phyloP scores from a whole-genome alignment of 2,113 vertebrate species.

The Octodon degus region DNA sequence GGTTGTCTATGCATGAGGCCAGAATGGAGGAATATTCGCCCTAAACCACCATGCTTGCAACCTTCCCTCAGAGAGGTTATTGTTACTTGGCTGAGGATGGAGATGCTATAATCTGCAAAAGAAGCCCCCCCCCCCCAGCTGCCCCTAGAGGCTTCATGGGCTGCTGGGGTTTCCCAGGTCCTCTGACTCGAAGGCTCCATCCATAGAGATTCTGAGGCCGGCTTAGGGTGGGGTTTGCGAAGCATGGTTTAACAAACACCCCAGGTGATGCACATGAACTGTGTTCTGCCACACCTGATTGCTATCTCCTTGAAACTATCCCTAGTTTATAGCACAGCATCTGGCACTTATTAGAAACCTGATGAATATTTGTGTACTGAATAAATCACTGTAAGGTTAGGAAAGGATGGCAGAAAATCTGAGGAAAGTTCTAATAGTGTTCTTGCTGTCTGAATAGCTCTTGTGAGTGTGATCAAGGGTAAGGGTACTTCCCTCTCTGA shows the following conservation, averaged over 20 bases:
- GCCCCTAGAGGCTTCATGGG: not conserved
- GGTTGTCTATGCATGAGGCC: not conserved
- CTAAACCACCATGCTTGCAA: not conserved
- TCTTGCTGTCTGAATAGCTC: not conserved
- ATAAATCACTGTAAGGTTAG: not conserved
- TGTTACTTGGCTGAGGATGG: not conserved
- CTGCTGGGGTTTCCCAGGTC: accelerated
- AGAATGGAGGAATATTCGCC: not conserved
- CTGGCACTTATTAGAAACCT: slow-evolving; percentile 36
- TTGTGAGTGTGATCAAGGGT: not conserved
- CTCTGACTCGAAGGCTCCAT: not conserved
- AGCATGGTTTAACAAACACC: not conserved
- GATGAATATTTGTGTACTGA: not conserved
- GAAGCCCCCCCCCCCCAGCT: not conserved
- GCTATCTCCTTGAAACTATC: not conserved
- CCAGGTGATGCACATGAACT: not conserved
- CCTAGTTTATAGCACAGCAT: not conserved
- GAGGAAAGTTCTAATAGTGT: not conserved
- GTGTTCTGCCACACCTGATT: not conserved
- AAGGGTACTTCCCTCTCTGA: not conserved
- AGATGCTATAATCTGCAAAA: not conserved
- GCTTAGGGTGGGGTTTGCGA: not conserved
- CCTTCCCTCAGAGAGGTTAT: not conserved
- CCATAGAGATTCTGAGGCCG: not conserved
- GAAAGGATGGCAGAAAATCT: not conserved